A percentile compares a stretch with the other conserved stretches of the same genome.
Conservation (phyloP, 2,113 vertebrate species). For the Steatornis caripensis region DNA sequence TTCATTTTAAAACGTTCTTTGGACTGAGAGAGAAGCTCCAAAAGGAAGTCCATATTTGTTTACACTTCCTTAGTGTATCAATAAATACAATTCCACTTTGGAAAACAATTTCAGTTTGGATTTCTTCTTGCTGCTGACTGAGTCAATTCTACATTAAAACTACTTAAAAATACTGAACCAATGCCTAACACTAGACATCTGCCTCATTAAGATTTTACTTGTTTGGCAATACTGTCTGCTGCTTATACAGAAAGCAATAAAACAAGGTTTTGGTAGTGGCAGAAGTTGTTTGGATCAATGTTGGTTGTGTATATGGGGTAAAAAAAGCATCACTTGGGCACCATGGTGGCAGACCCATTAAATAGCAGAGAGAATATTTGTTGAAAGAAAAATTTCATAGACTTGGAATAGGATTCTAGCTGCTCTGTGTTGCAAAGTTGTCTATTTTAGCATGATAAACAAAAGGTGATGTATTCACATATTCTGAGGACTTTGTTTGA, state of each 20-base stretch:
- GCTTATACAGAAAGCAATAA: background rate
- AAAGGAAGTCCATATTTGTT: constrained; percentile 18
- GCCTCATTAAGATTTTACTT: background rate
- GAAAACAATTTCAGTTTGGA: background rate
- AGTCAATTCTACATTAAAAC: background rate
- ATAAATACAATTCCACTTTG: constrained; percentile 18
- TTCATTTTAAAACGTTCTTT: background rate
- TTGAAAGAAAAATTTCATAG: background rate
- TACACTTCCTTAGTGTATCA: background rate
- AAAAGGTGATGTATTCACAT: background rate
- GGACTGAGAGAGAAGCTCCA: background rate
- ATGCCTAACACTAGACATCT: background rate
- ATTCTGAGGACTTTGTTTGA: background rate
- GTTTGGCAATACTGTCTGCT: background rate
- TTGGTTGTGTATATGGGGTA: background rate
- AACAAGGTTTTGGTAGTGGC: background rate
- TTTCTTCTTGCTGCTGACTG: background rate
- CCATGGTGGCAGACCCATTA: background rate
- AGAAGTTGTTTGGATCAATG: background rate
- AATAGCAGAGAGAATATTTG: background rate
- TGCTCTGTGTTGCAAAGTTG: background rate
- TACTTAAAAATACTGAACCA: background rate
- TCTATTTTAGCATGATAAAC: background rate
- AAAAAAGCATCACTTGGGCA: background rate
- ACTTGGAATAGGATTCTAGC: background rate